Percentiles rank a stretch among this genome's conserved stretches.
Conservation (phyloP, 1,140 invertebrate genomes). For the Drosophila sturtevanti region DNA sequence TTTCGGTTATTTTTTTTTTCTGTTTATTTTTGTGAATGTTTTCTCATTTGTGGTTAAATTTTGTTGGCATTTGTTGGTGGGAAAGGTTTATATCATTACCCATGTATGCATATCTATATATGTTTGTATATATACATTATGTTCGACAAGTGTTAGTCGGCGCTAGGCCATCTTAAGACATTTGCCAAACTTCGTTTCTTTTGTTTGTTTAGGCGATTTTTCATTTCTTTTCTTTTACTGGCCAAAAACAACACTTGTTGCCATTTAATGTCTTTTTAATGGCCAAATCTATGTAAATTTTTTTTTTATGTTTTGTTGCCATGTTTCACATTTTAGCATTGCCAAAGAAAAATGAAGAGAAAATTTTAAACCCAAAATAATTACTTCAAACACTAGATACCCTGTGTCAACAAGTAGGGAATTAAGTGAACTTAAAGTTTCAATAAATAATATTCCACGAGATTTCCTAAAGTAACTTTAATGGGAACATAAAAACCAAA, state of each 20-base stretch:
- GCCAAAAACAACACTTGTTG: constrained; percentile 40
- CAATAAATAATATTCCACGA: no score
- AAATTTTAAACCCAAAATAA: background rate
- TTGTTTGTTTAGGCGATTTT: constrained; percentile 16
- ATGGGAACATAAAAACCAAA: no score
- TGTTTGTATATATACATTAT: background rate
- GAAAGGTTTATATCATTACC: background rate
- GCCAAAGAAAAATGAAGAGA: constrained; percentile 12
- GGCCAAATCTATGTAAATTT: constrained; percentile 29
- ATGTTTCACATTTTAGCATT: constrained; percentile 17
- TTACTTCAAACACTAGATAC: background rate
- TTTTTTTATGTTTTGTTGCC: constrained; percentile 10
- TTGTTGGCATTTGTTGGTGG: constrained; percentile 1
- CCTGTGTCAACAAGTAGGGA: background rate
- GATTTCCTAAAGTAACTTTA: no score
- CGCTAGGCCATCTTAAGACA: constrained; percentile 40
- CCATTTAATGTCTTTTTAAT: constrained; percentile 64
- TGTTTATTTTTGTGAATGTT: background rate
- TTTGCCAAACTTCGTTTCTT: constrained; percentile 28
- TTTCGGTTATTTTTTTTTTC: background rate
- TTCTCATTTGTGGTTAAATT: constrained; percentile 7
- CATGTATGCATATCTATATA: background rate
- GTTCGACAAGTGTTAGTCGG: constrained; percentile 22
- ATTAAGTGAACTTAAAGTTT: no score
- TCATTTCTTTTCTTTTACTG: constrained; percentile 7